Evolutionary conservation across 2,113 vertebrate species (phyloP).

Genomic region (Centropus bengalensis): DNA sequence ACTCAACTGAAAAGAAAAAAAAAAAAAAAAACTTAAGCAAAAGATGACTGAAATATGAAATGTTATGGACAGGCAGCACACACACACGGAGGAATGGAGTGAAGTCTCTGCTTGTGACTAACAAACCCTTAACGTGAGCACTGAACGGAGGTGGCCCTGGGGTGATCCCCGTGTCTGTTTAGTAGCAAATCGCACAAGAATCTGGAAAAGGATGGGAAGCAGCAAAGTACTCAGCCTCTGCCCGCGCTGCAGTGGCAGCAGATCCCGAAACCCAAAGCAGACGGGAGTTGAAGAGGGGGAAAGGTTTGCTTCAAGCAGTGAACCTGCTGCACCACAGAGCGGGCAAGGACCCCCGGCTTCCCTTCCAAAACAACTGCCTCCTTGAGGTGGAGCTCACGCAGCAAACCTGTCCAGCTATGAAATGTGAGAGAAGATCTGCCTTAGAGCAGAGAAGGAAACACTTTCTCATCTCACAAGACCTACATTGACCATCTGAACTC

Average conservation of each 20-base stretch:
- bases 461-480: not conserved
- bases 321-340: not conserved
- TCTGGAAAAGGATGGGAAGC: not conserved
- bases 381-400: not conserved
- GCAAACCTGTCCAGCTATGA: not conserved
- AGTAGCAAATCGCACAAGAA: not conserved
- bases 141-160: not conserved
- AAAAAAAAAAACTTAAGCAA: conserved; percentile 55
- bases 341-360: not conserved
- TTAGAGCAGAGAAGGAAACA: too few relatives aligned
- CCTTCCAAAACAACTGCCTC: not conserved
- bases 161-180: conserved; percentile 8
- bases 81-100: not conserved
- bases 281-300: not conserved
- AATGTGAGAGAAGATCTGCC: accelerated
- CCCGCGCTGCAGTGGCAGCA: not conserved
- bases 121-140: not conserved
- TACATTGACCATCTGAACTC: not conserved
- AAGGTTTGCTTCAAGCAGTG: not conserved
- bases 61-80: conserved; percentile 1
- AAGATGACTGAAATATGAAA: conserved; percentile 49
- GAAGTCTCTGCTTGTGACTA: not conserved
- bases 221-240: not conserved
- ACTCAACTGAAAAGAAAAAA: conserved; percentile 73
- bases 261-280: not conserved